These are phyloP conservation scores for Bibio marci DNA, from an alignment of 2,888 invertebrate species.

Conservation along the genomic window DNA sequence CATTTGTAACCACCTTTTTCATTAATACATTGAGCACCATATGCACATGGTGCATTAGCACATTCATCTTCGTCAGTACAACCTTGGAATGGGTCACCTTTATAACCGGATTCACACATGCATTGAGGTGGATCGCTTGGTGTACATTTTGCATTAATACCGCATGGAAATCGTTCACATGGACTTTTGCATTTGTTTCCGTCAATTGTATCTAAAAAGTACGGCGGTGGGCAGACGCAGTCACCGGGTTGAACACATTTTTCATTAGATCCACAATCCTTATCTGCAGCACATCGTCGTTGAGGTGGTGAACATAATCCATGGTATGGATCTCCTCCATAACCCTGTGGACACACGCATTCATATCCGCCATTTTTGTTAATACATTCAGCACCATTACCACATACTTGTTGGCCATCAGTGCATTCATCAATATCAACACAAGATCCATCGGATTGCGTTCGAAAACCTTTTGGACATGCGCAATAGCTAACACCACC, in stretches of 20 bases:
- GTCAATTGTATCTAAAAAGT: constrained; percentile 65
- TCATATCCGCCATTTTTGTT: constrained; percentile 62
- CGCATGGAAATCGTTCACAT: constrained; percentile 78
- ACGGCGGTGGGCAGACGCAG: constrained; percentile 82
- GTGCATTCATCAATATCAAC: constrained; percentile 71
- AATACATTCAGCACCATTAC: constrained; percentile 72
- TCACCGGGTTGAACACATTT: constrained; percentile 83
- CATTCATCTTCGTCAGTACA: constrained; percentile 81
- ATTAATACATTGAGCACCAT: constrained; percentile 78
- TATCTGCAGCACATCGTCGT: constrained; percentile 63
- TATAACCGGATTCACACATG: constrained; percentile 72
- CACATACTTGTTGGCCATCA: constrained; percentile 59
- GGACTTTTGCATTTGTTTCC: constrained; percentile 82
- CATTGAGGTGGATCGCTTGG: constrained; percentile 80
- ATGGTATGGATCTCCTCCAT: constrained; percentile 64
- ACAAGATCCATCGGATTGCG: constrained; percentile 63
- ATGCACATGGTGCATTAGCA: constrained; percentile 63
- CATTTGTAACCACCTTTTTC: constrained; percentile 74
- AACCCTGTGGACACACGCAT: constrained; percentile 67
- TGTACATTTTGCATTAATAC: constrained; percentile 78
- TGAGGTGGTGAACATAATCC: constrained; percentile 70
- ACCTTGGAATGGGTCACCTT: constrained; percentile 70
- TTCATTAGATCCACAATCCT: constrained; percentile 72
- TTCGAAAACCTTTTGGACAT: constrained; percentile 72
- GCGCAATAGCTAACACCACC: constrained; percentile 86